phyloP scores from a whole-genome alignment of 2,113 vertebrate genomes.

The Caracal caracal region DNA sequence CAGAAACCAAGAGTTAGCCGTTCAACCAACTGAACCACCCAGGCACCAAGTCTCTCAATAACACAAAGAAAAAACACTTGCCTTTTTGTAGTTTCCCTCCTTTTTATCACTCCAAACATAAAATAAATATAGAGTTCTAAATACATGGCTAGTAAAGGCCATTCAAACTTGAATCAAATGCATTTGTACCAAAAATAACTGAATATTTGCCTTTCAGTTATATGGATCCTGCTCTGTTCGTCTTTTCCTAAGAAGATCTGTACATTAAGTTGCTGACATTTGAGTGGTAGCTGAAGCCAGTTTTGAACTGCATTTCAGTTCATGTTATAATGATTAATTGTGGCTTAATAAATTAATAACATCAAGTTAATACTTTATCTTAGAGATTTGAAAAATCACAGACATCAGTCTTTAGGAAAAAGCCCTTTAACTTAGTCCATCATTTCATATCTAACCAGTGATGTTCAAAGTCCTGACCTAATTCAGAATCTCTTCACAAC shows the following conservation, averaged over 20 bases:
- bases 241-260: constrained; percentile 69
- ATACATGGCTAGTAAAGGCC: background rate
- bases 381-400: constrained; percentile 21
- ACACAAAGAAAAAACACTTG: background rate
- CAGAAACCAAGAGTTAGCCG: no score
- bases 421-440: background rate
- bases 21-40: no score
- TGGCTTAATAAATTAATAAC: constrained; percentile 65
- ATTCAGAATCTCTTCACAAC: background rate
- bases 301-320: constrained; percentile 78
- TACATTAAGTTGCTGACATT: constrained; percentile 67
- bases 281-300: constrained; percentile 64
- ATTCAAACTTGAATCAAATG: background rate
- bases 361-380: constrained; percentile 56
- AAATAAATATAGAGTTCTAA: constrained; percentile 36
- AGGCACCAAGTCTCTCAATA: background rate
- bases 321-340: constrained; percentile 28
- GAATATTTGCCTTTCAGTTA: constrained; percentile 61
- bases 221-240: constrained; percentile 45
- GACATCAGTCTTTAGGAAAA: background rate
- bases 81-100: background rate
- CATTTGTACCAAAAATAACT: constrained; percentile 71
- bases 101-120: background rate
- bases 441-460: background rate
- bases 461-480: background rate